Base-by-base conservation (phyloP, 2,113 vertebrate species). In the Salminus brasiliensis region DNA sequence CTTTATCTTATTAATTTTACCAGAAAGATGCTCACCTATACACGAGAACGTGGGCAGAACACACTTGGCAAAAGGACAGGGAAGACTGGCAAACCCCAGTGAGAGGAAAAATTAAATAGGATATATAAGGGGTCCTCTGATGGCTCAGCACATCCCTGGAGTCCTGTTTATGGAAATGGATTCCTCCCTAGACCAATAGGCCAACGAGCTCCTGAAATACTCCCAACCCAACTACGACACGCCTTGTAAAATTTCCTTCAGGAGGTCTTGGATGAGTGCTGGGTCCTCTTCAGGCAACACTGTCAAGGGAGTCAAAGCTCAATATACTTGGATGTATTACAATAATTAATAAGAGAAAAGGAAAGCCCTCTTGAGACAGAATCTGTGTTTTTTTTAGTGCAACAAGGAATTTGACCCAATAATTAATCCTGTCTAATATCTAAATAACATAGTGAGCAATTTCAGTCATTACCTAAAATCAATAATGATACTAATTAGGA, bases 111-210 rank as follows among this genome's bases (percentile, higher is more conserved):
- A 84, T 84, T 53, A 80, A 92, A 94, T 89, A 91, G 92, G 92
- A 94, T 97, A 95, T 97, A 96, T 96, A 96, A 94, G 94, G 88
- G 88, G 88, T 92, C 87, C 91, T 87, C 89, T 85, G 89, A 93
- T 91, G 82, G 87, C 93, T 95, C 93, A 90, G 93, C 93, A 92
- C 85, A 88, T 93, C 62, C 62, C 30, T 67, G 59, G 73, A 83
- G 91, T 82, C 93, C 96, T 97, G 91, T 91, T 95, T 97, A 97
- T 95, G 96, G 96, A 93, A 94, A 92, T 93, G 87, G 88, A 93
- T 88, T 84, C 86, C 88, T 92, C 88, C 91, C 91, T 89, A 94
- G 94, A 94, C 96, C 96, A 98, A 97, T 97, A 87, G 92, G 90
- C 90, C 93, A 62, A 72, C 83, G 90, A 92, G 86, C 78, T 88